Conservation (phyloP, 2,888 invertebrate genomes). For the Trileptium ribeirensis region DNA sequence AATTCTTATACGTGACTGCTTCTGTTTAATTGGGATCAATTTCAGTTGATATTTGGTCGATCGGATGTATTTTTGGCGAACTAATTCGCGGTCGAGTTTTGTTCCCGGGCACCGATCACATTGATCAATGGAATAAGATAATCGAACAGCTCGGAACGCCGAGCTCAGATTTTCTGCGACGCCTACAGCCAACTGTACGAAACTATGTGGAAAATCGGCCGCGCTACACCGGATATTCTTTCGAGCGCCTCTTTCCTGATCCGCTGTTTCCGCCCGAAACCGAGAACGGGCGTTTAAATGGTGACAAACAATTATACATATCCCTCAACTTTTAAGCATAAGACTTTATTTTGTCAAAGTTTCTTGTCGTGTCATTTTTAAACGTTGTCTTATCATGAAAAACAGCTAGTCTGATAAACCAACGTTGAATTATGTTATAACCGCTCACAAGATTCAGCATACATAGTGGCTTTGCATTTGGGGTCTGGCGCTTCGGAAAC, state of each 20-base stretch:
- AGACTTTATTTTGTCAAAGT: background rate
- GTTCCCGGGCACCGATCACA: constrained; percentile 96
- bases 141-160: constrained; percentile 89
- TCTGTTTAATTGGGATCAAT: background rate
- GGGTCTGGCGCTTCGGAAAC: too few relatives aligned
- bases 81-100: constrained; percentile 61
- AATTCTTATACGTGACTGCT: too few relatives aligned
- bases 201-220: constrained; percentile 99
- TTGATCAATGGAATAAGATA: constrained; percentile 99
- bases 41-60: constrained; percentile 54
- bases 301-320: constrained; percentile 48
- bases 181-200: constrained; percentile 89
- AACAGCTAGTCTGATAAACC: too few relatives aligned
- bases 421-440: too few relatives aligned
- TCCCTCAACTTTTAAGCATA: background rate
- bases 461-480: too few relatives aligned
- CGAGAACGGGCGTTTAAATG: constrained; percentile 68
- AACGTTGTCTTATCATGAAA: background rate
- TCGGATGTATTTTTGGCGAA: constrained; percentile 56
- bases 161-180: constrained; percentile 88
- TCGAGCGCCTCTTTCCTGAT: constrained; percentile 95
- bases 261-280: constrained; percentile 92
- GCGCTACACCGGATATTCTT: constrained; percentile 83
- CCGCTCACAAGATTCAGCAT: too few relatives aligned
- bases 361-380: background rate